Conservation (phyloP, 1,140 invertebrate species). For the Zaprionus capensis region DNA sequence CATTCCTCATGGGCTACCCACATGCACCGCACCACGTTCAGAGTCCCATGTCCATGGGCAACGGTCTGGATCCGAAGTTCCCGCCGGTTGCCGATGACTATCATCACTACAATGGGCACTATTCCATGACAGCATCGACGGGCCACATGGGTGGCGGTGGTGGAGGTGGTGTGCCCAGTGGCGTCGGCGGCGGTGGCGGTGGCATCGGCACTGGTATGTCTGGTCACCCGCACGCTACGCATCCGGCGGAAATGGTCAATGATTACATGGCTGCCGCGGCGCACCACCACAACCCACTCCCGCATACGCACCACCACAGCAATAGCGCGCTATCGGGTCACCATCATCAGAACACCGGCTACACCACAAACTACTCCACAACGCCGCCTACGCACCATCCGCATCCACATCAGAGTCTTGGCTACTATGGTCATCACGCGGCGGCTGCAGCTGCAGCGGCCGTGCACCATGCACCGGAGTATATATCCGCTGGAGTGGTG, state of each 20-base stretch:
- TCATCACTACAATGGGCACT: slow-evolving; percentile 83
- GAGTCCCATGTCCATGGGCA: slow-evolving; percentile 82
- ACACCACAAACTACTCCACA: slow-evolving; percentile 67
- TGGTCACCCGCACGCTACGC: slow-evolving; percentile 75
- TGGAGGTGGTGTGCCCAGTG: slow-evolving; percentile 31
- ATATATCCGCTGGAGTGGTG: slow-evolving; percentile 72
- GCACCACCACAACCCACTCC: slow-evolving; percentile 69
- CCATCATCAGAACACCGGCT: slow-evolving; percentile 81
- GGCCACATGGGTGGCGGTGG: slow-evolving; percentile 70
- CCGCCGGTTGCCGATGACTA: slow-evolving; percentile 83
- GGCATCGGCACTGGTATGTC: slow-evolving; percentile 58
- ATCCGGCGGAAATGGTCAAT: slow-evolving; percentile 83
- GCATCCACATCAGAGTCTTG: slow-evolving; percentile 76
- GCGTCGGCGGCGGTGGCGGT: slow-evolving; percentile 32
- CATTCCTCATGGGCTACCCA: slow-evolving; percentile 84
- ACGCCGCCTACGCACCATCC: slow-evolving; percentile 81
- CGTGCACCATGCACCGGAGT: slow-evolving; percentile 76
- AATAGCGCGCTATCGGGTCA: slow-evolving; percentile 77
- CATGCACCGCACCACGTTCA: slow-evolving; percentile 85
- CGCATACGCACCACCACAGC: slow-evolving; percentile 78
- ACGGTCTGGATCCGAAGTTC: slow-evolving; percentile 81
- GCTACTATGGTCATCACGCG: slow-evolving; percentile 73
- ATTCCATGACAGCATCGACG: slow-evolving; percentile 81
- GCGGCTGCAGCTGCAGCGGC: slow-evolving; percentile 60
- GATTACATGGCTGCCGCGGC: slow-evolving; percentile 77